These are phyloP conservation scores for Platycheirus albimanus DNA, from an alignment of 2,888 invertebrate genomes.

Conservation along the genomic window DNA sequence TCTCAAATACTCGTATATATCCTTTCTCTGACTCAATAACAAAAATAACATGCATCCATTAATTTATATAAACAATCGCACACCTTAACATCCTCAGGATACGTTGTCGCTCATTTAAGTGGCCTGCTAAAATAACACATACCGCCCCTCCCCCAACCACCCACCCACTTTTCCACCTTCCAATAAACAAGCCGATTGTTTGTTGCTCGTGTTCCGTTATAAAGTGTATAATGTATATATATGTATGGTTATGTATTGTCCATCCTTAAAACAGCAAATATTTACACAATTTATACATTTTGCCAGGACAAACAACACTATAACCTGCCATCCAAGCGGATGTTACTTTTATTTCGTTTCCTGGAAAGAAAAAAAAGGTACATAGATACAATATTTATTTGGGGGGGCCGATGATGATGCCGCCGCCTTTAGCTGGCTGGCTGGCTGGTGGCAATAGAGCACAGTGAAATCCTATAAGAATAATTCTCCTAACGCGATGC, in stretches of 20 bases:
- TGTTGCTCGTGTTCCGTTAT: conserved; percentile 26
- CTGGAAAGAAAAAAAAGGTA: not conserved
- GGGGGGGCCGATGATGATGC: conserved; percentile 5
- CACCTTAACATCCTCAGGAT: conserved; percentile 38
- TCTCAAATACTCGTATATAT: not conserved
- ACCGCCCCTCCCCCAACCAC: not conserved
- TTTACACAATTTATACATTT: conserved; percentile 67
- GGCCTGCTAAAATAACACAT: not conserved
- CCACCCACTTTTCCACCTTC: not conserved
- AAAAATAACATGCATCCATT: conserved; percentile 38
- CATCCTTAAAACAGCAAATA: conserved; percentile 57
- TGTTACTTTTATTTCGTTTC: conserved; percentile 9
- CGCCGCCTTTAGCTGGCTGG: not conserved
- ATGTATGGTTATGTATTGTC: not conserved
- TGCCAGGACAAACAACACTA: conserved; percentile 50
- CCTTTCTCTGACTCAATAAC: conserved; percentile 36
- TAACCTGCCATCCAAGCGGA: conserved; percentile 25
- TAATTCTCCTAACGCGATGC: not conserved
- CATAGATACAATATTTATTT: conserved; percentile 28
- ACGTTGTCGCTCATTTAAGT: conserved; percentile 17
- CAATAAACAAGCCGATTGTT: conserved; percentile 21
- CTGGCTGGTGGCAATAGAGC: not conserved
- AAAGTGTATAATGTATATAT: not conserved
- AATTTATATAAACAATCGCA: conserved; percentile 65
- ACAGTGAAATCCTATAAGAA: not conserved